A percentile compares a stretch with the other conserved stretches of the same genome.
Evolutionary conservation across 23 tunicate genomes (phyloP).

Genomic region (Oikopleura dioica): DNA sequence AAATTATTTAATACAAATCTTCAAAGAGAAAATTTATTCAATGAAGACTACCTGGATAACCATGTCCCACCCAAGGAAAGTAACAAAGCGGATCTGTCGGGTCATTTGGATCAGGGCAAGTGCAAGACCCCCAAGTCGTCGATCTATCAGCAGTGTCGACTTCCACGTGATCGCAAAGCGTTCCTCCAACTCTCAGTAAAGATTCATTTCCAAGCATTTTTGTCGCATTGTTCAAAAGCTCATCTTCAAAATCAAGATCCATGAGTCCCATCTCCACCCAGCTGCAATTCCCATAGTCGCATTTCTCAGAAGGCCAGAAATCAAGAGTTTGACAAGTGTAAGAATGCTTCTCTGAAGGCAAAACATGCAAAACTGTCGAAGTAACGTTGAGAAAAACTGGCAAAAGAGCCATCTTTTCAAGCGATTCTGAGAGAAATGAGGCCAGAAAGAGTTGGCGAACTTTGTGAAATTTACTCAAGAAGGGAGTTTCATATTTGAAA

Average conservation of each 20-base stretch:
- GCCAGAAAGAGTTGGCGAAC: no score
- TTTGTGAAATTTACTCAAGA: no score
- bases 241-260: background rate
- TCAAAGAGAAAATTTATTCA: no score
- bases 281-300: background rate
- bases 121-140: background rate
- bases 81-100: background rate
- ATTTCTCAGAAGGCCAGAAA: background rate
- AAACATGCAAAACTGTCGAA: no score
- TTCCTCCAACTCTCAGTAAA: background rate
- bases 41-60: no score
- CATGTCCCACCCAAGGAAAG: background rate
- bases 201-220: background rate
- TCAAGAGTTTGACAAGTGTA: background rate
- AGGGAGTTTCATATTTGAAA: no score
- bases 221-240: background rate
- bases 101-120: background rate
- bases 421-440: no score
- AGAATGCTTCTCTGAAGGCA: no score
- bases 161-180: background rate
- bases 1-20: no score
- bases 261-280: background rate
- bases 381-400: no score
- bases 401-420: no score
- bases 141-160: background rate